These are phyloP conservation scores for Orussus abietinus DNA, from an alignment of 1,140 invertebrate genomes.

Conservation along the genomic window DNA sequence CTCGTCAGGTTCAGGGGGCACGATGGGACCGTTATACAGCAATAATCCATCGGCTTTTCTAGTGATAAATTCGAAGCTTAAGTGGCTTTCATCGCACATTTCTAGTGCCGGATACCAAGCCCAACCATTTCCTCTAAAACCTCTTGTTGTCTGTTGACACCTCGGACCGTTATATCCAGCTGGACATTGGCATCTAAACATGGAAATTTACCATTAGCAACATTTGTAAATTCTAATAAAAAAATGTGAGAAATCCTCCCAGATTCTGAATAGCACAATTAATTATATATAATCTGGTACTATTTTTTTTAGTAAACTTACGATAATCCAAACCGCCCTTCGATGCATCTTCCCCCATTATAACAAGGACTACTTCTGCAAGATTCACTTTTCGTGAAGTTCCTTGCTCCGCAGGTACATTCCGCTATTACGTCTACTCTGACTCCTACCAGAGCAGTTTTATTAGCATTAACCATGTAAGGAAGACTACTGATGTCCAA, in stretches of 20 bases:
- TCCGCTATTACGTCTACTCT: slow-evolving; percentile 83
- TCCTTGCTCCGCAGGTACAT: slow-evolving; percentile 86
- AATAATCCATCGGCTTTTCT: slow-evolving; percentile 86
- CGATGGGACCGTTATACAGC: slow-evolving; percentile 95
- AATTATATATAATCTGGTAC: background rate
- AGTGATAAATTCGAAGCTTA: slow-evolving; percentile 94
- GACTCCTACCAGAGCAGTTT: slow-evolving; percentile 90
- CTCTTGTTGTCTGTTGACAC: slow-evolving; percentile 92
- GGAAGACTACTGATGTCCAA: slow-evolving; percentile 85
- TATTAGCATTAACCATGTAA: slow-evolving; percentile 95
- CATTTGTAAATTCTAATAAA: no score
- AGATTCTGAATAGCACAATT: no score
- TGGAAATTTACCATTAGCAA: no score
- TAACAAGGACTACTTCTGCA: slow-evolving; percentile 88
- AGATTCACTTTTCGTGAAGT: slow-evolving; percentile 84
- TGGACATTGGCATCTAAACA: slow-evolving; percentile 85
- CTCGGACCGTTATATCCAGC: slow-evolving; percentile 88
- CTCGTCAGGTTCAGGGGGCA: slow-evolving; percentile 84
- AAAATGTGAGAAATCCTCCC: no score
- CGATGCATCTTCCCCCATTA: slow-evolving; percentile 91
- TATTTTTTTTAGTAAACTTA: slow-evolving; percentile 38
- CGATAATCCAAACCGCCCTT: slow-evolving; percentile 80
- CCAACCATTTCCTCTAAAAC: slow-evolving; percentile 89
- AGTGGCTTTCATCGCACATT: slow-evolving; percentile 92
- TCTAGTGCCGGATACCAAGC: slow-evolving; percentile 94